Evolutionary conservation across 2,888 invertebrate species (phyloP).

Genomic region (Exocentrus adspersus): DNA sequence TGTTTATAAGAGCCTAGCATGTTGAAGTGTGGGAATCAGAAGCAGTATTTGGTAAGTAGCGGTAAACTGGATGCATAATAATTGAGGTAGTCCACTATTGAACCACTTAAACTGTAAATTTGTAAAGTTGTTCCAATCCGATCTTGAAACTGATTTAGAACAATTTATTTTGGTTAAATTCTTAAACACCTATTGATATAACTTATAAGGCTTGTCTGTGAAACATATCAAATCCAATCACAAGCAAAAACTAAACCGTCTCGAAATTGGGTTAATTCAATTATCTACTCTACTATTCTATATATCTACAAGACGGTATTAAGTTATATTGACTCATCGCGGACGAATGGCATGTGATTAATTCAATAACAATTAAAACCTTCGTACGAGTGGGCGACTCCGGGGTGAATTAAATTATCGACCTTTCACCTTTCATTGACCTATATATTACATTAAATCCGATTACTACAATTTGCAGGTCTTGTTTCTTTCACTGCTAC

Average conservation of each 20-base stretch:
- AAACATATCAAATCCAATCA: too few species aligned
- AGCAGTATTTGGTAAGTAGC: too few species aligned
- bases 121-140: too few species aligned
- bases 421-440: slow-evolving; percentile 21
- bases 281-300: background rate
- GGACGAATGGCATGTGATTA: background rate
- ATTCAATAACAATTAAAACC: slow-evolving; percentile 6
- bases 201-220: too few species aligned
- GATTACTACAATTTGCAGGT: slow-evolving; percentile 5
- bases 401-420: slow-evolving; percentile 5
- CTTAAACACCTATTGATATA: too few species aligned
- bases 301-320: background rate
- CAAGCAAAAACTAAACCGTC: background rate
- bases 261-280: background rate
- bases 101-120: too few species aligned
- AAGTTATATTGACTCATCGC: slow-evolving; percentile 16
- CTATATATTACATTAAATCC: slow-evolving; percentile 13
- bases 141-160: too few species aligned
- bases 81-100: too few species aligned
- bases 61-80: too few species aligned
- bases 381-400: slow-evolving; percentile 4
- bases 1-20: too few species aligned
- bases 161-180: too few species aligned
- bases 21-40: too few species aligned
- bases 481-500: slow-evolving; percentile 11